Evolutionary conservation across 2,113 vertebrate species (phyloP).

Genomic region (Cavia aperea): DNA sequence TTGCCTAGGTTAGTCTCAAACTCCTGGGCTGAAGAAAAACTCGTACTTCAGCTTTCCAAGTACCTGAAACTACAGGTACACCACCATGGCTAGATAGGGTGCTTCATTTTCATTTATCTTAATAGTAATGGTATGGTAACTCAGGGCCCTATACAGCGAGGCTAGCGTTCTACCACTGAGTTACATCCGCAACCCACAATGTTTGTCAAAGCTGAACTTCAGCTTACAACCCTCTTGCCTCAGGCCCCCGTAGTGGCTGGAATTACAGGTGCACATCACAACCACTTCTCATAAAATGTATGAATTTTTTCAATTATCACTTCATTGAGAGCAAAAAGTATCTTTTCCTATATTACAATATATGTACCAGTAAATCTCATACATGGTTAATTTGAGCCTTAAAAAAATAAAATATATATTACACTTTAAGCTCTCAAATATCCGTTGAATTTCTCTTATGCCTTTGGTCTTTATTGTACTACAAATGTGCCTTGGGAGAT

Average conservation of each 20-base stretch:
- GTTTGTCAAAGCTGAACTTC: neutral
- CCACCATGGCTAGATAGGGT: neutral
- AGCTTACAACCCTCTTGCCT: neutral
- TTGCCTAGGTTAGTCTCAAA: neutral
- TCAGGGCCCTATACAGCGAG: neutral
- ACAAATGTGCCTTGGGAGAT: conserved; percentile 30
- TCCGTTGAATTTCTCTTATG: conserved; percentile 33
- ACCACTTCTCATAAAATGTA: conserved; percentile 3
- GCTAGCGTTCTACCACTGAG: neutral
- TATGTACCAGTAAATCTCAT: neutral
- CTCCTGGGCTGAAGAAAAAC: neutral
- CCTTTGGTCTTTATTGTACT: conserved; percentile 37
- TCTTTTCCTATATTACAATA: conserved; percentile 21
- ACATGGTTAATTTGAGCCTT: conserved; percentile 31
- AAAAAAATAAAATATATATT: conserved; percentile 39
- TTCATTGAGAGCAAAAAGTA: conserved; percentile 20
- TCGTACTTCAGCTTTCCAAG: neutral
- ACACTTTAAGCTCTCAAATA: conserved; percentile 24
- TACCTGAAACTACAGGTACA: neutral
- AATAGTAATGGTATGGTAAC: neutral
- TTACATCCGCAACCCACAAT: neutral
- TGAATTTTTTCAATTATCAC: conserved; percentile 23
- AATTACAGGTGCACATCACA: neutral
- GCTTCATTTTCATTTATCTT: neutral
- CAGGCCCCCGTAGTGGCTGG: too few relatives aligned